Evolutionary conservation across 2,888 invertebrate species (phyloP), one percentile per base, ranked within the genome.

Genomic region (Trachelus tabidus): DNA sequence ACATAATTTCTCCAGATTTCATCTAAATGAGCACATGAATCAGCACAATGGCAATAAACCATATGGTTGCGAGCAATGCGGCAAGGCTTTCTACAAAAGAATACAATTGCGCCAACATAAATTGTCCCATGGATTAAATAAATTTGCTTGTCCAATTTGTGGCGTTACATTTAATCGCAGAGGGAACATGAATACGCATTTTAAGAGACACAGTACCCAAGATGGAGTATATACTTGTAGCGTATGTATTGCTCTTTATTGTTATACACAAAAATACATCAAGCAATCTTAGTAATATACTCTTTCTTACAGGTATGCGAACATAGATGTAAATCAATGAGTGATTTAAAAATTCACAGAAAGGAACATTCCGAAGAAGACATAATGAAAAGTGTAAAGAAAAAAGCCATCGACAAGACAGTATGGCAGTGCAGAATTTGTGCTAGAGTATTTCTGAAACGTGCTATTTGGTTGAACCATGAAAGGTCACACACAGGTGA

Each of bases 11-110:
- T 89, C 89, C 75, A 89, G 92, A 79, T 92, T 92, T 84, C 92
- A 92, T 82, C 88, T 93, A 34, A 90, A 92, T 69, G 92, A 92
- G 75, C 93, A 93, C 82, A 89, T 92, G 89, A 91, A 92, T 77
- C 89, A 91, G 12, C 93, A 93, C 81, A 90, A 89, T 73, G 90
- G 85, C 4, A 85, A 86, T 68, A 87, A 84, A 73, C 90, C 91
- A 1, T 92, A 91, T 79, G 80, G 86, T 2, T 93, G 93, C 79
- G 89, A 91, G 6, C 86, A 90, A 68, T 93, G 93, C 82, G 89
- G 87, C 4, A 92, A 92, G 83, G 87, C 88, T 12, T 92, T 92
- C 84, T 88, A 86, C 71, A 90, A 89, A 77, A 86, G 90, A 74
- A 88, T 90, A 75, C 91, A 91, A 81, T 83, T 91, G 76, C 83